Conservation (phyloP, 1,140 invertebrate species). For the Drosophila pandora region DNA sequence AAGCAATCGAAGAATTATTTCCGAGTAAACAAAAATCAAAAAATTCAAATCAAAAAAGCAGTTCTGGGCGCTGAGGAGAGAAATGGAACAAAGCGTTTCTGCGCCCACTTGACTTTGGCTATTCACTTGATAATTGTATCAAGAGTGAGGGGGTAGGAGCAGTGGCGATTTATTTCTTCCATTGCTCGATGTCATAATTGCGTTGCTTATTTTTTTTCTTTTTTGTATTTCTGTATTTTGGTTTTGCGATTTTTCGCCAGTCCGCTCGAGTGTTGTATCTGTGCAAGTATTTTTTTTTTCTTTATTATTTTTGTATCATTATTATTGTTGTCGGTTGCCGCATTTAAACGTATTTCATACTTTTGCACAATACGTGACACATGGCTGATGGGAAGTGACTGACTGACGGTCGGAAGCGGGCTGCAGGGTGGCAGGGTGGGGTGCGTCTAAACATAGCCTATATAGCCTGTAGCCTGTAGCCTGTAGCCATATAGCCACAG, state of each 20-base stretch:
- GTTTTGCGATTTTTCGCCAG: conserved; percentile 25
- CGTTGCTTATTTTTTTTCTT: conserved; percentile 37
- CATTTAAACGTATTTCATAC: conserved; percentile 43
- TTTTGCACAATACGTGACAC: conserved; percentile 61
- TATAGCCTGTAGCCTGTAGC: conserved; percentile 7
- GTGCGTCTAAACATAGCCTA: conserved; percentile 45
- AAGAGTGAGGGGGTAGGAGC: too few species aligned
- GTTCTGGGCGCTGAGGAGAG: not conserved
- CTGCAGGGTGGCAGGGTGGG: not conserved
- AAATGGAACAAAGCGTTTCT: conserved; percentile 28
- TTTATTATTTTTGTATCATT: conserved; percentile 34
- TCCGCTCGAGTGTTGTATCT: conserved; percentile 42
- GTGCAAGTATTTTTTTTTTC: conserved; percentile 42
- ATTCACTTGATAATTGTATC: conserved; percentile 27
- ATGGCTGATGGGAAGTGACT: conserved; percentile 52
- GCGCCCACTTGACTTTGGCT: conserved; percentile 35
- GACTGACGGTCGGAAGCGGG: conserved; percentile 1
- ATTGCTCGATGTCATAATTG: conserved; percentile 63
- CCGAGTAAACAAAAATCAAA: conserved; percentile 25
- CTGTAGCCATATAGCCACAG: conserved; percentile 15
- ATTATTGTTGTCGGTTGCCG: conserved; percentile 43
- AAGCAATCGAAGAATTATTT: conserved; percentile 4
- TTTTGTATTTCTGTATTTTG: conserved; percentile 33
- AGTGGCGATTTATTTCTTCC: conserved; percentile 11
- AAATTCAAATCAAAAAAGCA: conserved; percentile 17